Evolutionary conservation across 2,113 vertebrate genomes (phyloP).

Genomic region (Prunella himalayana): DNA sequence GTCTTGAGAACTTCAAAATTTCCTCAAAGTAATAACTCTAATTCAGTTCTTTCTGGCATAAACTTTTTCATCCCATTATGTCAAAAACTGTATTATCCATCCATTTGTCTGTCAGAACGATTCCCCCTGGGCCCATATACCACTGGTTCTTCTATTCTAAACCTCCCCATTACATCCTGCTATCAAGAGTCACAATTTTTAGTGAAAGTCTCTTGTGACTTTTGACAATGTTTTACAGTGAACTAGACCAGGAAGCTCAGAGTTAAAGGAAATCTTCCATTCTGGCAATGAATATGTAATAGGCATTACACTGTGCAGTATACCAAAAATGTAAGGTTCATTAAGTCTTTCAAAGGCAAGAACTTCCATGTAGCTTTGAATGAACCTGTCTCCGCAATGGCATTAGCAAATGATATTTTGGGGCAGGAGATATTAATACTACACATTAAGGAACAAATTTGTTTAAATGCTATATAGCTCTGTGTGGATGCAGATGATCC

Average conservation of each 20-base stretch:
- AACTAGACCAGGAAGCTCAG: slow-evolving; percentile 78
- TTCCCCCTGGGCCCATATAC: slow-evolving; percentile 76
- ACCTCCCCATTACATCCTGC: slow-evolving; percentile 75
- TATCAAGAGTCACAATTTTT: slow-evolving; percentile 83
- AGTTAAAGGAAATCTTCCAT: slow-evolving; percentile 82
- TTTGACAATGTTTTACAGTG: slow-evolving; percentile 83
- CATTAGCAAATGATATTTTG: slow-evolving; percentile 80
- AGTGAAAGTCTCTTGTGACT: slow-evolving; percentile 77
- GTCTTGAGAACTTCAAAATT: slow-evolving; percentile 75
- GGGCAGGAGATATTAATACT: slow-evolving; percentile 78
- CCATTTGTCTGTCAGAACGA: slow-evolving; percentile 83
- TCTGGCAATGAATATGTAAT: slow-evolving; percentile 83
- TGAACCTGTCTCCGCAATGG: slow-evolving; percentile 75
- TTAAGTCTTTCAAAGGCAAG: slow-evolving; percentile 81
- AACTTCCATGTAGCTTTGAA: slow-evolving; percentile 76
- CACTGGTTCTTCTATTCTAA: slow-evolving; percentile 74
- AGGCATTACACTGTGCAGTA: slow-evolving; percentile 79
- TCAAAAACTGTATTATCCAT: slow-evolving; percentile 82
- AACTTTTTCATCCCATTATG: slow-evolving; percentile 84
- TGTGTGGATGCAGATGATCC: slow-evolving; percentile 69
- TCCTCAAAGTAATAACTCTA: slow-evolving; percentile 80
- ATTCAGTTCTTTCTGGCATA: slow-evolving; percentile 81
- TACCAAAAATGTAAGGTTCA: slow-evolving; percentile 85
- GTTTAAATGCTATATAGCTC: slow-evolving; percentile 77
- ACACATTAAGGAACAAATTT: slow-evolving; percentile 79